These are phyloP conservation scores for Sebastes schlegelii DNA, from an alignment of 2,113 vertebrate species.

Conservation along the genomic window DNA sequence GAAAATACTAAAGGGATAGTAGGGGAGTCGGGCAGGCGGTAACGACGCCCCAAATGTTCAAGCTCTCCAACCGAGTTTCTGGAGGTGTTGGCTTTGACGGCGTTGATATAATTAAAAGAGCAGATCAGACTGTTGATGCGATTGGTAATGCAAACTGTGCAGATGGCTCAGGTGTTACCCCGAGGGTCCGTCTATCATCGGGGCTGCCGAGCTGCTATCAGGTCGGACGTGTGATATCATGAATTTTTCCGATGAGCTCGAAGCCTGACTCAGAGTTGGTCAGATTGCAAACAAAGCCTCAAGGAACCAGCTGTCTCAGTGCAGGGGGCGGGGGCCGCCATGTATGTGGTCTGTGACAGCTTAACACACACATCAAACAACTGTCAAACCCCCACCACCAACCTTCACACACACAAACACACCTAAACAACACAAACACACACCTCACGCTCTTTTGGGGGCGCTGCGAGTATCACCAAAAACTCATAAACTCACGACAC, in stretches of 20 bases:
- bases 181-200: background rate
- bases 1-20: conserved; percentile 21
- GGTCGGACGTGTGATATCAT: conserved; percentile 31
- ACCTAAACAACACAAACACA: conserved; percentile 51
- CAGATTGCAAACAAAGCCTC: conserved; percentile 36
- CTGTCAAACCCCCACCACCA: conserved; percentile 48
- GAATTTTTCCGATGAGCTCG: background rate
- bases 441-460: conserved; percentile 39
- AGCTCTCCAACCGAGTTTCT: conserved; percentile 3
- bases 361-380: conserved; percentile 76
- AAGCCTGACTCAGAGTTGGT: conserved; percentile 35
- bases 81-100: conserved; percentile 53
- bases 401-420: conserved; percentile 59
- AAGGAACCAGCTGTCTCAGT: conserved; percentile 70
- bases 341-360: conserved; percentile 73
- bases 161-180: conserved; percentile 34
- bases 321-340: background rate
- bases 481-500: conserved; percentile 43
- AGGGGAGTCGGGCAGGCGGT: background rate
- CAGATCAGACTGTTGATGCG: conserved; percentile 28
- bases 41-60: conserved; percentile 59
- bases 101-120: conserved; percentile 29
- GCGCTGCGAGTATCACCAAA: conserved; percentile 40
- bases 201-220: conserved; percentile 5
- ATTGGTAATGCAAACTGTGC: conserved; percentile 12